Percentiles rank a stretch among this genome's conserved stretches.
Evolutionary conservation across 2,888 invertebrate genomes (phyloP).

Genomic region (Axea sp.): DNA sequence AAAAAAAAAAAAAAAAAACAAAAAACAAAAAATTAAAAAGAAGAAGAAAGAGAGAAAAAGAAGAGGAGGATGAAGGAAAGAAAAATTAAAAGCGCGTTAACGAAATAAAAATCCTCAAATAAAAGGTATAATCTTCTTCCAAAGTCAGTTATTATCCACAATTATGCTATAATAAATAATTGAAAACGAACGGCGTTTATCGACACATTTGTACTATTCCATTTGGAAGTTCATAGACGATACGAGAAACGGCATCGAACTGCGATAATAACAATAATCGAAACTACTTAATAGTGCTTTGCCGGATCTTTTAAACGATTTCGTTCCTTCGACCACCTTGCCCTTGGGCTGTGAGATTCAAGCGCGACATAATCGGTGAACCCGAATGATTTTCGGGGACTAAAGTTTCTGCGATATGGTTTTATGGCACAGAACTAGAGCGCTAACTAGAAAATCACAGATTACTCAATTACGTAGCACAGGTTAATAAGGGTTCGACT

Average conservation of each 20-base stretch:
- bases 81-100: constrained; percentile 45
- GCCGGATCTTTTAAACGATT: constrained; percentile 49
- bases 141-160: constrained; percentile 34
- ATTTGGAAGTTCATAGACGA: constrained; percentile 27
- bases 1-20: constrained; percentile 7
- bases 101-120: constrained; percentile 26
- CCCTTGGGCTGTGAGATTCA: constrained; percentile 6
- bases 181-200: constrained; percentile 58
- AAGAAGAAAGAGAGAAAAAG: no score
- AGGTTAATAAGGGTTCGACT: constrained; percentile 59
- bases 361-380: constrained; percentile 56
- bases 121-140: constrained; percentile 42
- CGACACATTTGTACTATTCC: constrained; percentile 57
- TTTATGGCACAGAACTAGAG: constrained; percentile 17
- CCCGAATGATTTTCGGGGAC: constrained; percentile 38
- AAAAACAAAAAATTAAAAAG: constrained; percentile 31
- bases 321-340: constrained; percentile 22
- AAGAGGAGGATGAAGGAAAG: constrained; percentile 12
- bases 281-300: constrained; percentile 43
- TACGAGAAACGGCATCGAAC: constrained; percentile 36
- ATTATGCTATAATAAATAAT: constrained; percentile 56
- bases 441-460: constrained; percentile 59
- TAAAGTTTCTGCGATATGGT: no score
- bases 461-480: constrained; percentile 58
- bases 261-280: constrained; percentile 58